Evolutionary conservation across 1,140 invertebrate species (phyloP).

Genomic region (Ceratitis capitata): DNA sequence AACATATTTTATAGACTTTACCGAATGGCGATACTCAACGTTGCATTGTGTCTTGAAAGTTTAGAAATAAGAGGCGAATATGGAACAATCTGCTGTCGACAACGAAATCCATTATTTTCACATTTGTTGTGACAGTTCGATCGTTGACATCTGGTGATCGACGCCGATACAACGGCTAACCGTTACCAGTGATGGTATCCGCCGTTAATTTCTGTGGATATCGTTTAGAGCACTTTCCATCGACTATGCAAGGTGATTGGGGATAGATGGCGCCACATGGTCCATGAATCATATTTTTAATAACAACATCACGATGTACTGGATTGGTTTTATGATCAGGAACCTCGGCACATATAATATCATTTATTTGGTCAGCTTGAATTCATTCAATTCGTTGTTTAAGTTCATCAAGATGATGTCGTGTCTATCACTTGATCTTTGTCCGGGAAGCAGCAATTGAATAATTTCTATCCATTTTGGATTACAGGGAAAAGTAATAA

Average conservation of each 20-base stretch:
- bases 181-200: no score
- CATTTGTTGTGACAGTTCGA: background rate
- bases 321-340: conserved; percentile 64
- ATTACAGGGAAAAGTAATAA: conserved; percentile 65
- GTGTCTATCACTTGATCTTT: conserved; percentile 57
- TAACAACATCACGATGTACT: conserved; percentile 62
- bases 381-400: conserved; percentile 52
- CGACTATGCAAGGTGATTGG: conserved; percentile 12
- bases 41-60: no score
- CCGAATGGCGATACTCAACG: no score
- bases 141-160: no score
- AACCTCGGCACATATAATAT: conserved; percentile 68
- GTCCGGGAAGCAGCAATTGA: conserved; percentile 55
- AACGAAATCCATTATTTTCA: conserved; percentile 27
- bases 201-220: conserved; percentile 38
- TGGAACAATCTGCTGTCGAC: no score
- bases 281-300: conserved; percentile 68
- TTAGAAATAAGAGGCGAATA: no score
- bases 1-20: no score
- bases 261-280: conserved; percentile 52
- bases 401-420: conserved; percentile 50
- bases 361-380: conserved; percentile 63
- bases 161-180: no score
- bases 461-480: conserved; percentile 66
- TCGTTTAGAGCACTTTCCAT: conserved; percentile 31